Evolutionary conservation across 2,888 invertebrate genomes (phyloP).

Genomic region (Yponomeuta sedellus): DNA sequence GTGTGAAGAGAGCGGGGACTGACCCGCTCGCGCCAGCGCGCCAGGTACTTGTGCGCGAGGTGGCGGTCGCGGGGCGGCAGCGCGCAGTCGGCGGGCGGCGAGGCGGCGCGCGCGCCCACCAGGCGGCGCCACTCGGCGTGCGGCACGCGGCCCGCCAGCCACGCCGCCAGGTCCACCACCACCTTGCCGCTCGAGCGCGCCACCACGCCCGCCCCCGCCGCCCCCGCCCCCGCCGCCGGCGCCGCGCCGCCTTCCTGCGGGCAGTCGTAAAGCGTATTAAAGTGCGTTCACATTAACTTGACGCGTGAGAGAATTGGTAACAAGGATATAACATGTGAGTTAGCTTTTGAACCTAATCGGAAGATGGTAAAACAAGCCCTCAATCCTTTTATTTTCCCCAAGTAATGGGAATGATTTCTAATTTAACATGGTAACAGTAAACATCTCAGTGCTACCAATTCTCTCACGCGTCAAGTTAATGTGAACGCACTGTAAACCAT

Average conservation of each 20-base stretch:
- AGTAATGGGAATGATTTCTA: no score
- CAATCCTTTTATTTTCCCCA: no score
- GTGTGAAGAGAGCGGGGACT: no score
- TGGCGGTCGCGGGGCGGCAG: slow-evolving; percentile 43
- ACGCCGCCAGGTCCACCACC: slow-evolving; percentile 73
- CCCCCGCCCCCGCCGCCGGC: background rate
- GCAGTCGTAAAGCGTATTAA: background rate
- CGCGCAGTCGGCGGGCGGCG: slow-evolving; percentile 26
- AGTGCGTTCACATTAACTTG: no score
- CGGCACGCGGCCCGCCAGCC: slow-evolving; percentile 62
- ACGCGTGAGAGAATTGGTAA: no score
- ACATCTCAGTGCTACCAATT: no score
- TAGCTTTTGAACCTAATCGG: no score
- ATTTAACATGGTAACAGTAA: no score
- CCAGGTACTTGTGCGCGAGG: slow-evolving; percentile 59
- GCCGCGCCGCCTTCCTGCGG: background rate
- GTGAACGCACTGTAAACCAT: no score
- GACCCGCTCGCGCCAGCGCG: slow-evolving; percentile 62
- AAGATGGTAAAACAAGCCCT: no score
- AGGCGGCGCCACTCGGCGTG: slow-evolving; percentile 60
- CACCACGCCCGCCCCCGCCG: slow-evolving; percentile 36
- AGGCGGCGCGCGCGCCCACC: slow-evolving; percentile 27
- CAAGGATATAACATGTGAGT: no score
- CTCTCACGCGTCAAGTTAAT: no score
- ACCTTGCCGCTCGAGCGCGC: slow-evolving; percentile 48